phyloP scores from a whole-genome alignment of 2,797 vertebrate genomes.

The Neoniphon sammara region DNA sequence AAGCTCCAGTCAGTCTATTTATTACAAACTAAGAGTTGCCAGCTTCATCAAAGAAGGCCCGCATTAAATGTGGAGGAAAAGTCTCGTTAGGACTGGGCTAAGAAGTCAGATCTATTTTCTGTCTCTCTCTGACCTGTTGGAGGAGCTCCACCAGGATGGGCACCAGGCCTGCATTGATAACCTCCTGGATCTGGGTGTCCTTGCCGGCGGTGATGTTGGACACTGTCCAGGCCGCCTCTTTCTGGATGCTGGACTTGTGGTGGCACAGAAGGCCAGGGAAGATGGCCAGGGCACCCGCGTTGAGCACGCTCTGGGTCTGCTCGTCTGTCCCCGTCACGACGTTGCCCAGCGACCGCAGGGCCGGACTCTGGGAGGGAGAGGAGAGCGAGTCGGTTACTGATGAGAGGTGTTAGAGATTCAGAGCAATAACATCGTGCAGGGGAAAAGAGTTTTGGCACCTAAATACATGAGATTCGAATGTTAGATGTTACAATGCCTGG shows the following conservation, averaged over 20 bases:
- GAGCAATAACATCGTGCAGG: too few species aligned
- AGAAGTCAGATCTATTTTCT: background rate
- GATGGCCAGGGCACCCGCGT: conserved; percentile 86
- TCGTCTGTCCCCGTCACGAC: conserved; percentile 91
- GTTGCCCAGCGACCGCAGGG: conserved; percentile 89
- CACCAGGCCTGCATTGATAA: conserved; percentile 89
- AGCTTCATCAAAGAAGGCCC: background rate
- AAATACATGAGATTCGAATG: too few species aligned
- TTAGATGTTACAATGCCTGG: too few species aligned
- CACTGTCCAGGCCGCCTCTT: conserved; percentile 94
- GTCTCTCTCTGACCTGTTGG: conserved; percentile 83
- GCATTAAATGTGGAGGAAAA: too few species aligned
- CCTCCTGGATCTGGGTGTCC: conserved; percentile 92
- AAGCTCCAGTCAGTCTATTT: background rate
- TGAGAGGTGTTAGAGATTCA: too few species aligned
- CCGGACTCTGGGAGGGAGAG: conserved; percentile 81
- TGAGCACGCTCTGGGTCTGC: conserved; percentile 85
- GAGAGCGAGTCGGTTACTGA: background rate
- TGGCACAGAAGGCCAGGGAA: conserved; percentile 88
- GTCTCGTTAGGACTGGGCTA: background rate
- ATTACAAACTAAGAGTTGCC: background rate
- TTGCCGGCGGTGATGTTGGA: conserved; percentile 97
- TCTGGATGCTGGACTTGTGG: conserved; percentile 90
- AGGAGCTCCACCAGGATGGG: conserved; percentile 90
- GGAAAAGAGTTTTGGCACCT: too few species aligned